Evolutionary conservation across 2,797 vertebrate genomes (phyloP).

Genomic region (Gallinago stenura): DNA sequence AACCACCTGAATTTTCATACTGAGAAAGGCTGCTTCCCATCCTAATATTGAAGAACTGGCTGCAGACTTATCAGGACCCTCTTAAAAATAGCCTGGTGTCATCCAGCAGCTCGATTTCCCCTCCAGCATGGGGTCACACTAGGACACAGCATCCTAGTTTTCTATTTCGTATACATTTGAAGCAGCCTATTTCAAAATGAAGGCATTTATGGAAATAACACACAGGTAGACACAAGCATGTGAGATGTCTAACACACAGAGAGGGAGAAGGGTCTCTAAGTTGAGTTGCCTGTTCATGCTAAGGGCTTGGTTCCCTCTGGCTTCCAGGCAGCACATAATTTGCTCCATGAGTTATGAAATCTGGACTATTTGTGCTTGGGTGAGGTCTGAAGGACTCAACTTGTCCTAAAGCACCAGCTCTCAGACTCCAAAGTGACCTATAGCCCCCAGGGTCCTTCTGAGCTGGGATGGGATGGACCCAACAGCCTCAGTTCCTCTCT

Average conservation of each 20-base stretch:
- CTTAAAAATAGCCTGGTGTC: background rate
- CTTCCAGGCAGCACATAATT: accelerated
- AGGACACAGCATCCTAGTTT: background rate
- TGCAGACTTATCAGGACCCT: background rate
- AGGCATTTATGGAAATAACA: background rate
- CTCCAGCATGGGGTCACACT: background rate
- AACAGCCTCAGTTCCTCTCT: background rate
- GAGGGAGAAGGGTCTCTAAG: background rate
- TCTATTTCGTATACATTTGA: accelerated
- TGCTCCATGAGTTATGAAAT: background rate
- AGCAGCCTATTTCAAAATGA: background rate
- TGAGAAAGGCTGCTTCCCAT: background rate
- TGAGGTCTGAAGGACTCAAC: background rate
- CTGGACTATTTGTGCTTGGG: background rate
- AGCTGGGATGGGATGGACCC: background rate
- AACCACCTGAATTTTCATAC: background rate
- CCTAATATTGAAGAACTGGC: background rate
- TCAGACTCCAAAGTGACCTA: background rate
- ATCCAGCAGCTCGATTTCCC: background rate
- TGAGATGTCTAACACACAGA: too few relatives aligned
- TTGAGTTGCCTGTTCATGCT: background rate
- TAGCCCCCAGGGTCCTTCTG: background rate
- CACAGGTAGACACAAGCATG: background rate
- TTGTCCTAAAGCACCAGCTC: background rate
- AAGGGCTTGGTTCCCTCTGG: background rate